Base-by-base conservation (phyloP, 2,113 vertebrate species). In the Tapirus terrestris region DNA sequence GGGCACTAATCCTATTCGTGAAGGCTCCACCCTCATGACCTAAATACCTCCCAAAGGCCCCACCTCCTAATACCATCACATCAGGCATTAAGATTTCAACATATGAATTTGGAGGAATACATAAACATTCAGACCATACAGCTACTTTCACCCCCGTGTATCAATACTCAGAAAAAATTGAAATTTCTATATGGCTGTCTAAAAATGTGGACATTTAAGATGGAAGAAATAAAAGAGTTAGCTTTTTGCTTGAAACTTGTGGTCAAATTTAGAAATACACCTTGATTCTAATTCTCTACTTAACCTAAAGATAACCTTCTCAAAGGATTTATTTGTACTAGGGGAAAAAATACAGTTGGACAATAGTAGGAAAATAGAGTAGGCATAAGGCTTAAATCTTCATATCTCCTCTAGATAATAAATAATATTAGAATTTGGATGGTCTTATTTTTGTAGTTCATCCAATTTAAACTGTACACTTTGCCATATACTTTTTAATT, bases 351-450 rank as follows among this genome's bases (percentile, higher is more conserved):
- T 80, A 85, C n/a, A 76, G 58, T 96, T 82, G 48, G 53, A 53
- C 23, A 96, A 96, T 84, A 61, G 12, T 45, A 92, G 85, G 72
- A 72, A 98, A 97, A 98, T 21, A 33, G 65, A 39, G 72, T 79
- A 7, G 61, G 72, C 45, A 63, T 65, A 58, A 45, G 77, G 60
- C 63, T 72, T 88, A 16, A 16, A 11, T 96, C 87, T 95, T 92
- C 53, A 70, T 96, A 73, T 3, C n/a, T 86, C 20, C 63, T 83
- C 94, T 73, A 90, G 82, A 94, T 85, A 83, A 48, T 10, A 58
- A 86, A 48, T 9, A 53, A 0, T 39, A 10, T 63, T 73, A 4
- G 18, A 43, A 21, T 14, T 68, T 86, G 11, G 0, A 0, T 27
- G 65, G 20, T n/a, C 39, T 72, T 63, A 23, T 96, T 96, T 80